phyloP scores from a whole-genome alignment of 2,797 vertebrate genomes.

The Ispidina picta region DNA sequence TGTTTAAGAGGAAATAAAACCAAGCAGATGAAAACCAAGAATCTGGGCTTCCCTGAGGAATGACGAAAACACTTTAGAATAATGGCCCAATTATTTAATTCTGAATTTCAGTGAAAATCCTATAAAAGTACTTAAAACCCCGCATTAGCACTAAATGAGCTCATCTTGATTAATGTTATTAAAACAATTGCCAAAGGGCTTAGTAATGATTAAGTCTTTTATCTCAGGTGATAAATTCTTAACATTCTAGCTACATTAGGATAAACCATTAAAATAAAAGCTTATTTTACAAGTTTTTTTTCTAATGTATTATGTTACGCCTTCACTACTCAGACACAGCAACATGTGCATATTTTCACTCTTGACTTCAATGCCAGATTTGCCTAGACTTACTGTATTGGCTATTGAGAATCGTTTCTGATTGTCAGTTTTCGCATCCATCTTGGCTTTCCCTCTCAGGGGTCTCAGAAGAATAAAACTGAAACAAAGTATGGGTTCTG shows the following conservation, averaged over 20 bases:
- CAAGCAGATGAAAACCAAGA: slow-evolving; percentile 34
- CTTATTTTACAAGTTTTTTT: slow-evolving; percentile 21
- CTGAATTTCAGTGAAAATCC: slow-evolving; percentile 71
- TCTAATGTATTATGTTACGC: not conserved
- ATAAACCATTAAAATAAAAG: slow-evolving; percentile 39
- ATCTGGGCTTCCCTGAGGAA: slow-evolving; percentile 54
- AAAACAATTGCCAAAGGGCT: slow-evolving; percentile 62
- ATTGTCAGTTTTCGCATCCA: not conserved
- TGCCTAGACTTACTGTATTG: not conserved
- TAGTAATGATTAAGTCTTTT: slow-evolving; percentile 66
- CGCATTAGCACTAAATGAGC: slow-evolving; percentile 64
- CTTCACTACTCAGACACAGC: not conserved
- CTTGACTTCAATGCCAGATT: not conserved
- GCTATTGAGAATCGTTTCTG: not conserved
- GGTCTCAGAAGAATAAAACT: not conserved
- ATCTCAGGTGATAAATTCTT: slow-evolving; percentile 65
- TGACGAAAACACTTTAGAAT: slow-evolving; percentile 60
- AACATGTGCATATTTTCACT: not conserved
- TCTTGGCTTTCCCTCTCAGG: not conserved
- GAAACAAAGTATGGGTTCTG: not conserved
- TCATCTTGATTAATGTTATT: slow-evolving; percentile 71
- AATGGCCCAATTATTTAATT: slow-evolving; percentile 72
- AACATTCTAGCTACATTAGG: not conserved
- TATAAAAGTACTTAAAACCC: slow-evolving; percentile 67
- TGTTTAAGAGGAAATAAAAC: slow-evolving; percentile 45